A percentile compares a stretch with the other conserved stretches of the same genome.
These are phyloP conservation scores for Listronotus bonariensis DNA, from an alignment of 1,140 invertebrate species.

Conservation along the genomic window DNA sequence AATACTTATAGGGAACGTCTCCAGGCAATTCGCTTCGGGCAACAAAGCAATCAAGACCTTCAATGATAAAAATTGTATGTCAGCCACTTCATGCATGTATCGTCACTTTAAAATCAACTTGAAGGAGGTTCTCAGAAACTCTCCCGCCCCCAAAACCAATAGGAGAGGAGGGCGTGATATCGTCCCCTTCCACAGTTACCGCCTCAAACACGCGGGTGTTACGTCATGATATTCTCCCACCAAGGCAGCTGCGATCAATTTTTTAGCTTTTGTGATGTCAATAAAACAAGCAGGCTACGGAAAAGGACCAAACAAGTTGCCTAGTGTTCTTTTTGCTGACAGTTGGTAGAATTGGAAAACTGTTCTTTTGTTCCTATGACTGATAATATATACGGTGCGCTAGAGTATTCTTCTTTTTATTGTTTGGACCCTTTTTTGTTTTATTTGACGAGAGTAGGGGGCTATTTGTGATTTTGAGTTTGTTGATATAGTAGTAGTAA, in stretches of 20 bases:
- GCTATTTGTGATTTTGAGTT: not conserved
- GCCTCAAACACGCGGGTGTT: conserved; percentile 33
- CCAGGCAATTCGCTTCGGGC: not conserved
- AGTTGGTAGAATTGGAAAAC: conserved; percentile 25
- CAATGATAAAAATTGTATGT: not conserved
- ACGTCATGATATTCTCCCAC: conserved; percentile 30
- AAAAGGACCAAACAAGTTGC: conserved; percentile 23
- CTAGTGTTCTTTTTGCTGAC: conserved; percentile 32
- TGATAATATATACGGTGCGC: conserved; percentile 15
- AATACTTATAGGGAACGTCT: not conserved
- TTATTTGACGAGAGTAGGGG: conserved; percentile 1
- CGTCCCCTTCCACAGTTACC: not conserved
- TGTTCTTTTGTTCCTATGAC: conserved; percentile 28
- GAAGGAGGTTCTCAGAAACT: not conserved
- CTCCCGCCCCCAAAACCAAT: conserved; percentile 17
- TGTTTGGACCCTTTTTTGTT: not conserved
- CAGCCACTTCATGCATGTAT: conserved; percentile 3
- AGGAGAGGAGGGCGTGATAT: not conserved
- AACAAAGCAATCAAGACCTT: not conserved
- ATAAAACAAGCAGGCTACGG: conserved; percentile 40
- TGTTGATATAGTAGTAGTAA: too few relatives aligned
- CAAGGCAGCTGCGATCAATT: conserved; percentile 44
- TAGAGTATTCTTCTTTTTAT: conserved; percentile 1
- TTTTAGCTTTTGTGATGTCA: conserved; percentile 43
- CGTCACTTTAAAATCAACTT: conserved; percentile 3